Evolutionary conservation across 1,140 invertebrate genomes (phyloP), one percentile per base, ranked within the genome.

Genomic region (Caerostris extrusa): DNA sequence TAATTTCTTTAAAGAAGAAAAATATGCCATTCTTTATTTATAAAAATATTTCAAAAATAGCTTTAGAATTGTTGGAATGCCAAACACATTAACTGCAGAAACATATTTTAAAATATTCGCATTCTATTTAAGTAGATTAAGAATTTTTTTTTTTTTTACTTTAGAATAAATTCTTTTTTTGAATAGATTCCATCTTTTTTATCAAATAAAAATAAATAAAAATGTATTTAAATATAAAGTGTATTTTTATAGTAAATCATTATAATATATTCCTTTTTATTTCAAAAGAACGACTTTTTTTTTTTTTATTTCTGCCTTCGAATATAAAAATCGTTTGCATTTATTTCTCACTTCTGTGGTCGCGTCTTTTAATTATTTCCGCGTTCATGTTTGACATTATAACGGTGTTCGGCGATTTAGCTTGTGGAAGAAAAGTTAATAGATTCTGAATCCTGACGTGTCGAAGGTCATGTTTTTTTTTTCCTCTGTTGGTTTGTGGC

Each of bases 311-410:
- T 17, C n/a, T 14, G 61, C 5, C 0, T 77, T 53, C 53, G 71
- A 77, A 50, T 98, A 95, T 99, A 98, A 77, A 61, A 57, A 77
- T 94, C 85, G 10, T 10, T 77, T 53, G 50, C 34, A 53, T 50
- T 77, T 71, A 19, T 71, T 71, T 71, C 10, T 34, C 10, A 12
- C 71, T 34, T 34, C 50, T 77, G 10, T 77, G 34, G 34, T 8
- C 0, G 3, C 71, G 53, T 77, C 71, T 12, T 77, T 34, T 77
- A 77, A 77, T 77, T 77, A 77, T 77, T 77, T 77, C 71, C 71
- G 71, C 71, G 50, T 77, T 77, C 71, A 77, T 77, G 71, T 50
- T 50, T 77, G 71, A 77, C 71, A 77, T 77, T 77, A 50, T 77
- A 77, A 77, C 71, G 50, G 71, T 71, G 69, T 34, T 71, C 10